Evolutionary conservation across 2,888 invertebrate species (phyloP).

Genomic region (Tinea semifulvella): DNA sequence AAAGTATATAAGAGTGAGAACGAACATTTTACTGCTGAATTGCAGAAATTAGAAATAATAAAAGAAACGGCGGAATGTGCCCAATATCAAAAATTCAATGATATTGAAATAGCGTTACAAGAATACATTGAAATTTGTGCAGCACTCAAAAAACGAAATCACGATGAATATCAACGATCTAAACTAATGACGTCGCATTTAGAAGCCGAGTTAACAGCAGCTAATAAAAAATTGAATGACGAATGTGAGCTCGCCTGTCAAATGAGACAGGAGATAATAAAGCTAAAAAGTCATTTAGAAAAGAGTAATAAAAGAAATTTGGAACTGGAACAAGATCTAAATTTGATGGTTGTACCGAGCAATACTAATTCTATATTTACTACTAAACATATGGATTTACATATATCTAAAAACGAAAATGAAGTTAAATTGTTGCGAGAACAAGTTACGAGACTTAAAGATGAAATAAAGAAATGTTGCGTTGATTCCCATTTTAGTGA

Average conservation of each 20-base stretch:
- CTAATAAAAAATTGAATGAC: constrained; percentile 74
- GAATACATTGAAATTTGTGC: constrained; percentile 81
- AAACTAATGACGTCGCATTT: constrained; percentile 75
- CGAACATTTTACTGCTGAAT: constrained; percentile 73
- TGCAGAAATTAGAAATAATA: constrained; percentile 89
- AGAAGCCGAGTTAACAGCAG: constrained; percentile 74
- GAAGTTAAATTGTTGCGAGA: constrained; percentile 74
- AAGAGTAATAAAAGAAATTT: constrained; percentile 71
- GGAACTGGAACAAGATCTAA: constrained; percentile 74
- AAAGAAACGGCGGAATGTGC: constrained; percentile 87
- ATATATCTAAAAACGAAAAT: constrained; percentile 71
- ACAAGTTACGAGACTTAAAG: constrained; percentile 76
- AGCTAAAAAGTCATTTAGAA: constrained; percentile 67
- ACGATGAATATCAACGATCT: constrained; percentile 86
- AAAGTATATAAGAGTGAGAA: constrained; percentile 74
- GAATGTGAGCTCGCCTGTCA: constrained; percentile 74
- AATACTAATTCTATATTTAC: neutral
- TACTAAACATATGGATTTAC: constrained; percentile 36
- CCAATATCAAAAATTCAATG: constrained; percentile 80
- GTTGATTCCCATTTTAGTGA: constrained; percentile 86
- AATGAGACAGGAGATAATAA: constrained; percentile 66
- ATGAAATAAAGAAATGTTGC: constrained; percentile 85
- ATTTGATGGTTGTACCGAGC: constrained; percentile 66
- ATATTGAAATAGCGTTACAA: constrained; percentile 78
- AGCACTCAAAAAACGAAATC: constrained; percentile 78